Evolutionary conservation across 2,888 invertebrate genomes (phyloP), one percentile per base, ranked within the genome.

Genomic region (Lasioglossum calceatum): DNA sequence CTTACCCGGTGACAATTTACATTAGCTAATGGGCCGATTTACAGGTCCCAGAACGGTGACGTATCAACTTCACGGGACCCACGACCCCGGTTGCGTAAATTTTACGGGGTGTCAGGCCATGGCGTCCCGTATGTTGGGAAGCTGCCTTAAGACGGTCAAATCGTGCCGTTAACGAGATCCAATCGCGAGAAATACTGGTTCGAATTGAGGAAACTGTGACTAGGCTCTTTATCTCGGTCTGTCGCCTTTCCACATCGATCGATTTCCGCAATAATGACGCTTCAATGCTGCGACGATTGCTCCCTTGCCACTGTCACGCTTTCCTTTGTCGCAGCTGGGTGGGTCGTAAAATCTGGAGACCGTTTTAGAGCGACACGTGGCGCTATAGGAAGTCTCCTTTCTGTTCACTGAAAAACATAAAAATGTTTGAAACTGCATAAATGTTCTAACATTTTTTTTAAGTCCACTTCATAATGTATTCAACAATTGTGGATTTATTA

Each of bases 1-100:
- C 85, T 89, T 87, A 89, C 85, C 84, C 67, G 86, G 39, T 78
- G 90, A 88, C 91, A 73, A 89, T 89, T 88, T 82, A 84, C 84
- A 80, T 89, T 82, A 71, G 71, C 79, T 88, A 91, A 89, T 87
- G 79, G 74, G 44, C 77, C 58, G 67, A 47, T 77, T 86, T 81
- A 54, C 80, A 27, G 23, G 7, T 39, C 58, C 14, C 27, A 23
- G 39, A 70, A 4, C 23, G 44, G 23, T 47, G 71, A 74, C 77
- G 54, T 67, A 77, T 81, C 78, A 75, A 74, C 10, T 39, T 23
- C 47, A 7, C 39, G 36, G 12, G 70, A 39, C 10, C 36, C 39
- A 4, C 39, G 50, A 36, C 50, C 74, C 14, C 23, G 36, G 16
- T 85, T 85, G 80, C 80, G 86, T 75, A 75, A 86, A 85, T 70